These are phyloP conservation scores for Strigamia transsilvanica DNA, from an alignment of 2,888 invertebrate genomes.

Conservation along the genomic window DNA sequence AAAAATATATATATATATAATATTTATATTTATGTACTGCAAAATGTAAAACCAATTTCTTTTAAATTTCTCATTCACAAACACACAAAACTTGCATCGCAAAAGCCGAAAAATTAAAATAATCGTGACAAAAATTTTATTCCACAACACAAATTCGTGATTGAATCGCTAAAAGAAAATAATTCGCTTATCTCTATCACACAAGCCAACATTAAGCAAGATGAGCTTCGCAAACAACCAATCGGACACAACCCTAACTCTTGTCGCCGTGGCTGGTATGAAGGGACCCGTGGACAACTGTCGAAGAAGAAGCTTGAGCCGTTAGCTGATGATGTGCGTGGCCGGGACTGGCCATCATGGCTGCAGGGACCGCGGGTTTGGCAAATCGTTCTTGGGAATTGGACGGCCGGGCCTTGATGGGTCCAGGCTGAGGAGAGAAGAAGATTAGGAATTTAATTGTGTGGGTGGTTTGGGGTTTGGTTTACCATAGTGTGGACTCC, in stretches of 20 bases:
- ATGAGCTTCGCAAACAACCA: background rate
- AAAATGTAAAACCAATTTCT: background rate
- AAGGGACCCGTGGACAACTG: background rate
- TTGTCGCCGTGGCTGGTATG: conserved; percentile 46
- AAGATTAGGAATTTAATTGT: too few relatives aligned
- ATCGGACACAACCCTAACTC: conserved; percentile 16
- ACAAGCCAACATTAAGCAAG: conserved; percentile 32
- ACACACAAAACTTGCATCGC: background rate
- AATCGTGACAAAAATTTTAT: background rate
- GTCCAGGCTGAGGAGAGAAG: conserved; percentile 50
- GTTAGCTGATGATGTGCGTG: conserved; percentile 43
- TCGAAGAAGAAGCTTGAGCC: conserved; percentile 40
- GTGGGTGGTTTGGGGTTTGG: too few relatives aligned
- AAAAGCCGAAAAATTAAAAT: background rate
- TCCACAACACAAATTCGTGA: background rate
- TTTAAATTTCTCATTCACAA: background rate
- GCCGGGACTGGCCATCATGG: conserved; percentile 61
- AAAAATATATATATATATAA: background rate
- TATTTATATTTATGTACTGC: background rate
- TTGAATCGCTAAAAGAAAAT: background rate
- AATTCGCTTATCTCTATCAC: conserved; percentile 23
- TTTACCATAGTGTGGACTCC: conserved; percentile 52
- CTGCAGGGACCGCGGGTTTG: conserved; percentile 79
- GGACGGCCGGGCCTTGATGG: conserved; percentile 34
- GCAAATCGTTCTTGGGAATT: conserved; percentile 78